phyloP scores from a whole-genome alignment of 2,113 vertebrate species.

The Xiphophorus couchianus region DNA sequence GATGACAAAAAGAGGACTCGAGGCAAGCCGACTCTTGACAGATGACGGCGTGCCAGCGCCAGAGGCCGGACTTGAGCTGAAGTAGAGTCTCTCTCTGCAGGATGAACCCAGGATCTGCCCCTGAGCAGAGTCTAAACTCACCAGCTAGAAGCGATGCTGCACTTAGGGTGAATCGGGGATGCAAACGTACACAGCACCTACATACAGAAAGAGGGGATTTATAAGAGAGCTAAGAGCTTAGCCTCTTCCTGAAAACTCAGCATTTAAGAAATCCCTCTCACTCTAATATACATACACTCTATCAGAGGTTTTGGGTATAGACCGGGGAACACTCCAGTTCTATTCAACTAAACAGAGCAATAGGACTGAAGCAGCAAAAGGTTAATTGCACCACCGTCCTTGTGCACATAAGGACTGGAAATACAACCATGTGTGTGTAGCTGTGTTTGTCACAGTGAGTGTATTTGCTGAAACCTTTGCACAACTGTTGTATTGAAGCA shows the following conservation, averaged over 20 bases:
- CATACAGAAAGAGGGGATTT: conserved; percentile 19
- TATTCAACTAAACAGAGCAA: conserved; percentile 73
- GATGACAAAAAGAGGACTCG: conserved; percentile 44
- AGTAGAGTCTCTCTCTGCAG: conserved; percentile 40
- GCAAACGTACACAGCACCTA: conserved; percentile 23
- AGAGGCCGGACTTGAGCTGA: conserved; percentile 54
- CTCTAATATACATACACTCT: conserved; percentile 20
- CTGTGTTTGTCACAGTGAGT: conserved; percentile 48
- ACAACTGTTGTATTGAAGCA: conserved; percentile 58
- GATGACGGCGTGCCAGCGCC: conserved; percentile 59
- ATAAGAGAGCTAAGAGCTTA: conserved; percentile 31
- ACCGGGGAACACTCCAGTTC: conserved; percentile 72
- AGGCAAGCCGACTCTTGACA: conserved; percentile 52
- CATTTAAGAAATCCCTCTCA: conserved; percentile 31
- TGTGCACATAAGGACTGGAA: conserved; percentile 65
- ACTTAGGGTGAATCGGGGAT: conserved; percentile 23
- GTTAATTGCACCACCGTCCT: conserved; percentile 76
- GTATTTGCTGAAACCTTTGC: conserved; percentile 66
- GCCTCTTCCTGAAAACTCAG: conserved; percentile 24
- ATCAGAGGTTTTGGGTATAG: conserved; percentile 68
- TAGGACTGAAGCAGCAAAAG: conserved; percentile 72
- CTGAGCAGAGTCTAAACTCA: conserved; percentile 41
- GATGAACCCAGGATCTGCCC: conserved; percentile 40
- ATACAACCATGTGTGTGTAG: conserved; percentile 37
- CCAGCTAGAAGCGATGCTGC: conserved; percentile 51